A percentile compares a stretch with the other conserved stretches of the same genome.
phyloP scores from a whole-genome alignment of 2,797 vertebrate species.

The Muscicapa striata region DNA sequence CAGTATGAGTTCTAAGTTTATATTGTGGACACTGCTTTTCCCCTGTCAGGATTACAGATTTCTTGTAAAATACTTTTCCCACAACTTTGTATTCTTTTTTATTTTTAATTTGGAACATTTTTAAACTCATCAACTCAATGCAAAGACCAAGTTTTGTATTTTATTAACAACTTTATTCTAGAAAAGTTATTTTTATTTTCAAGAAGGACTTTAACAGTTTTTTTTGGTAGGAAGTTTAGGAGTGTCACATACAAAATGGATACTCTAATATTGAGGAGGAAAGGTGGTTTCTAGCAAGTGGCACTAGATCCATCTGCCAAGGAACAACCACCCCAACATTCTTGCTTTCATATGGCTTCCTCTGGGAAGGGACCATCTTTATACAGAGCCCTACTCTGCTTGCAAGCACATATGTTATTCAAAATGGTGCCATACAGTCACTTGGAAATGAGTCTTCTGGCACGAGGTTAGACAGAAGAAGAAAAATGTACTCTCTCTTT shows the following conservation, averaged over 20 bases:
- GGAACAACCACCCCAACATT: not conserved
- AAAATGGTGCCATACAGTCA: not conserved
- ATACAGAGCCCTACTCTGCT: not conserved
- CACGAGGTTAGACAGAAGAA: rapidly evolving
- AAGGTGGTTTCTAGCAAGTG: not conserved
- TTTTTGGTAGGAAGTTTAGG: not conserved
- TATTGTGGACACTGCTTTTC: not conserved
- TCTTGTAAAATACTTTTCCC: not conserved
- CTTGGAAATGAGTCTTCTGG: not conserved
- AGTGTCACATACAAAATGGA: not conserved
- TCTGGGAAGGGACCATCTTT: not conserved
- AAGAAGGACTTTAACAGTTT: not conserved
- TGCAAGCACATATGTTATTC: not conserved
- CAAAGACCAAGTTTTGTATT: not conserved
- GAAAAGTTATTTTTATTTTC: not conserved
- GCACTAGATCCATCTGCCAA: not conserved
- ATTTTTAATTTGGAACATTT: not conserved
- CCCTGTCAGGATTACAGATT: not conserved
- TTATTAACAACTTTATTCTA: not conserved
- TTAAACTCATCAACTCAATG: not conserved
- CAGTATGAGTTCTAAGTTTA: not conserved
- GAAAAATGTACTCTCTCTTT: not conserved
- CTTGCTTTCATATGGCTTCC: not conserved
- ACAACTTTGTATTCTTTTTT: not conserved
- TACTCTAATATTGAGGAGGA: not conserved